Evolutionary conservation across 2,113 vertebrate genomes (phyloP), one percentile per base, ranked within the genome.

Genomic region (Phalacrocorax carbo): DNA sequence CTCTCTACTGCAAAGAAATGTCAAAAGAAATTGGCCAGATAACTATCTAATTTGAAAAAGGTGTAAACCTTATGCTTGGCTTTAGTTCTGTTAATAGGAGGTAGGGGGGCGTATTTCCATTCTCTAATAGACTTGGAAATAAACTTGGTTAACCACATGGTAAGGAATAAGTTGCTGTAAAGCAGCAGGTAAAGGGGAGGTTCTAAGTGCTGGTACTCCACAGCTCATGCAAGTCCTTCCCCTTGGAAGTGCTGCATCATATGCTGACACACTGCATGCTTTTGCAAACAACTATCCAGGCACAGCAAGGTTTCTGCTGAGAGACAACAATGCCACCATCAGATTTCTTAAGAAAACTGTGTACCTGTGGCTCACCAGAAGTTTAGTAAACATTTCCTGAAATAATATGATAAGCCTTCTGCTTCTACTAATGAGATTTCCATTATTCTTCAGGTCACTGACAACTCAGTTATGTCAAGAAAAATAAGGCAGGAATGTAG

Each of bases 261-360:
- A 5, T 0, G 1, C 9, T n/a, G 5, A 34, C 36, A n/a, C 27
- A 5, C 6, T 22, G 14, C 12, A 6, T 7, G 7, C 66, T 79
- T 71, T n/a, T 68, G 42, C 68, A 46, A 46, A 7, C 8, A 3
- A 38, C 51, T 65, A n/a, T 30, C 30, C 51, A 71, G 15, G 13
- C 18, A 66, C 7, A 27, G n/a, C 21, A 52, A 29, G 36, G 15
- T 49, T 82, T 61, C 42, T 86, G 48, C 66, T 54, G 52, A 34
- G 30, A 71, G 15, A 42, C 36, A 51, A 5, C 22, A 49, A 27
- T 20, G 17, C 23, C 66, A 55, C 19, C 3, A 2, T 16, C 44
- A 69, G 14, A 17, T 55, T 65, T 81, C 46, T 73, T 14, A 27
- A 60, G 29, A 65, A 86, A 86, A 61, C 6, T 17, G 7, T 19